Base-by-base conservation (phyloP, 2,888 invertebrate species). In the Orthonevra nobilis region DNA sequence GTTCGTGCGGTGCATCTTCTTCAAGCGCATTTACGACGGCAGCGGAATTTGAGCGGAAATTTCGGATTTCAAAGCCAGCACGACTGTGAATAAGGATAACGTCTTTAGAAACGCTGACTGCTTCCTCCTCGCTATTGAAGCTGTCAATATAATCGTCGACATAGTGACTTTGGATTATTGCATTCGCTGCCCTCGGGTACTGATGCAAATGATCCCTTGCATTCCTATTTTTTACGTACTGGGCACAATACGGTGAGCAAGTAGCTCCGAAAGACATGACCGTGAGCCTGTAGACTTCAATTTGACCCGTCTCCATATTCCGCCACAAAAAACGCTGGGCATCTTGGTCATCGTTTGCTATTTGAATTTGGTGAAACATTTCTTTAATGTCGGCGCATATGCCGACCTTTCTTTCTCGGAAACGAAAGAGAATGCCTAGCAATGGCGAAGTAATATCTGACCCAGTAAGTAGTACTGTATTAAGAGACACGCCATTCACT, bases 281-380 rank as follows among this genome's bases (percentile, higher is more conserved):
- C 5, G 5, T 4, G 23, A 23, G 5, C 5, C 48, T 20, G 40
- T 77, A 81, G 2, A 28, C 32, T 42, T 42, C 56, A 4, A 58
- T 14, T 10, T 40, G 7, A n/a, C 42, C 30, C 12, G 30, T 42
- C 14, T 19, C 9, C 7, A 1, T 3, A 15, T 42, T 58, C 20
- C 40, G 56, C 42, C 56, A 58, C 17, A 58, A 42, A 3, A 40
- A 58, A 26, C 40, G 20, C 36, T 54, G 56, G n/a, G 38, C 38
- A 38, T 38, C 54, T 10, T 38, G 36, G 15, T 58, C 40, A 2
- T 58, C 28, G 1, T 19, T 26, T 30, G 15, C 10, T 26, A 54
- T 23, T 3, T 23, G 23, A 32, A 58, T 10, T 63, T 23, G 23
- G 23, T 23, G 23, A 23, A 23, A 23, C 23, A 23, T 23, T 23